These are phyloP conservation scores for Xiphophorus couchianus DNA, from an alignment of 2,113 vertebrate genomes.

Conservation along the genomic window DNA sequence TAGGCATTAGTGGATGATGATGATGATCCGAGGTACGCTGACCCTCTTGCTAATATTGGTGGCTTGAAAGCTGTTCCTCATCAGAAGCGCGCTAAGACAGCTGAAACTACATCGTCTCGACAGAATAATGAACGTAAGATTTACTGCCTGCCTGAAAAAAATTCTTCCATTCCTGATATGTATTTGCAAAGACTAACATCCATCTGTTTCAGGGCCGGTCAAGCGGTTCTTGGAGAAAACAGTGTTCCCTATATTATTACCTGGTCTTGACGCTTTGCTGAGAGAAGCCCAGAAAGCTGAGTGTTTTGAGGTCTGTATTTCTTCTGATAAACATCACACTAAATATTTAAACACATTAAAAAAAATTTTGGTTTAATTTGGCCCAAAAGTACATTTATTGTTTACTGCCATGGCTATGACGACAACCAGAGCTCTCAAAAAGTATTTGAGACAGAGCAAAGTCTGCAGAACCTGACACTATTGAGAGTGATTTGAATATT, in stretches of 20 bases:
- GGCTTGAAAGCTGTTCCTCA: background rate
- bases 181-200: background rate
- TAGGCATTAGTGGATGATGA: constrained; percentile 68
- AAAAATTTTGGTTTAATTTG: background rate
- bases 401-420: background rate
- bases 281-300: constrained; percentile 80
- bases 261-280: constrained; percentile 85
- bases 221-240: constrained; percentile 78
- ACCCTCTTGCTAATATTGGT: constrained; percentile 38
- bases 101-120: constrained; percentile 43
- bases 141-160: background rate
- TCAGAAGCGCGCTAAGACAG: accelerated
- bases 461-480: background rate
- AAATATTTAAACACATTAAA: background rate
- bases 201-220: constrained; percentile 77
- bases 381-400: background rate
- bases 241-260: constrained; percentile 87
- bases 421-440: background rate
- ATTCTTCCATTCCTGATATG: background rate
- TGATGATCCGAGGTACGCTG: constrained; percentile 28
- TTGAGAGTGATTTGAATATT: background rate
- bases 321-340: background rate
- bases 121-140: constrained; percentile 41
- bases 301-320: constrained; percentile 85
- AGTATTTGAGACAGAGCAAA: background rate